Evolutionary conservation across 2,888 invertebrate genomes (phyloP).

Genomic region (Sepioteuthis lessoniana): DNA sequence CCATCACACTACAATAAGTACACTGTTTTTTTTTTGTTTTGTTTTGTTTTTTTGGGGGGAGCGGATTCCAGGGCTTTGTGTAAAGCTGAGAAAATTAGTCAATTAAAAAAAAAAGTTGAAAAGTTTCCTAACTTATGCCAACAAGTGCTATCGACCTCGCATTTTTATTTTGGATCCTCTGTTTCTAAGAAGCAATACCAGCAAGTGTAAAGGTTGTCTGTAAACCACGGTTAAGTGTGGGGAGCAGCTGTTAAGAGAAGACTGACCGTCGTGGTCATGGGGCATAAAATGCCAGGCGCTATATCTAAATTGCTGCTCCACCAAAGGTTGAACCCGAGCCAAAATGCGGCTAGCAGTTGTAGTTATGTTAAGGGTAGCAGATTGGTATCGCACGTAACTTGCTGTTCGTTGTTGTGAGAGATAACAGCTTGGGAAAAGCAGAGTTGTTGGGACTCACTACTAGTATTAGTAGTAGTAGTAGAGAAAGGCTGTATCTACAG

Average conservation of each 20-base stretch:
- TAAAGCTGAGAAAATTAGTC: too few relatives aligned
- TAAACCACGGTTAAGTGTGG: background rate
- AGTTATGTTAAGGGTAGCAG: background rate
- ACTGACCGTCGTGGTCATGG: background rate
- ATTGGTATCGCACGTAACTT: slow-evolving; percentile 8
- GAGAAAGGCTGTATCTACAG: background rate
- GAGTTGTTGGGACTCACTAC: background rate
- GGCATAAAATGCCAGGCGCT: background rate
- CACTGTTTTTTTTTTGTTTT: too few relatives aligned
- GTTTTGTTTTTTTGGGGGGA: too few relatives aligned
- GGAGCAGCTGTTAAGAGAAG: background rate
- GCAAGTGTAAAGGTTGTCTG: background rate
- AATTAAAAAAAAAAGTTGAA: too few relatives aligned
- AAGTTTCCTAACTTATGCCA: background rate
- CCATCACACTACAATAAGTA: too few relatives aligned
- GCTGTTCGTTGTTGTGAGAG: background rate
- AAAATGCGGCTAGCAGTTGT: background rate
- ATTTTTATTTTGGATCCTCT: background rate
- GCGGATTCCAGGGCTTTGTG: too few relatives aligned
- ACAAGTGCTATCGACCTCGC: background rate
- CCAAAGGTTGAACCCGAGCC: background rate
- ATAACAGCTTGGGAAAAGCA: background rate
- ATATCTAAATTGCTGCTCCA: background rate
- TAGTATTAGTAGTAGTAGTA: too few relatives aligned
- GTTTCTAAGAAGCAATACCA: background rate